Evolutionary conservation across 2,888 invertebrate species (phyloP), one percentile per base, ranked within the genome.

Genomic region (Chromoteleia sp.): DNA sequence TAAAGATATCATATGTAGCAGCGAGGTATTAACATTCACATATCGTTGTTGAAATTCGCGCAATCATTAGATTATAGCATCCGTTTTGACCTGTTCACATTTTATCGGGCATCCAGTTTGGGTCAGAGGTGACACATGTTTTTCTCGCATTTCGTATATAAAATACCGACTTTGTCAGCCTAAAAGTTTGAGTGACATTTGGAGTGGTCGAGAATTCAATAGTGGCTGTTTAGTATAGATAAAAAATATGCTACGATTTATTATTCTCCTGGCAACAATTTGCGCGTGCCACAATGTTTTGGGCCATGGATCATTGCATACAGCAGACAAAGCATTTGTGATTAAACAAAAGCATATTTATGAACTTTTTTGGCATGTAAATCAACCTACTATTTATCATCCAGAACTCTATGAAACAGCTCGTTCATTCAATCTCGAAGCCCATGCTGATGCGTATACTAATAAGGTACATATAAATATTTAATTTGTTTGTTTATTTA

Each of bases 301-400:
- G 50, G 78, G 83, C 0, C 84, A 86, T 52, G 39, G 48, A 7
- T 14, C 2, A 21, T 54, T 41, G 0, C 58, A 79, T 0, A 80
- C 76, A n/a, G 87, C 87, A 25, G 88, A 89, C 74, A 89, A 68
- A 17, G 19, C n/a, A 14, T 68, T 68, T 39, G 12, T 68, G n/a
- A 86, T 90, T 76, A 92, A 89, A 50, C 93, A 94, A 85, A 92
- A 92, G 85, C 91, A 90, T 80, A 87, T 94, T 56, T 89, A 93
- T 43, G 89, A 92, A 6, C 92, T 94, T 2, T 92, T 93, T 83
- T 91, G 92, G 85, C 91, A 92, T 77, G 89, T 92, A 7, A 89
- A 92, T 21, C 93, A 92, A 67, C 88, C 89, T 0, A 88, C 87
- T 12, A 76, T 86, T 10, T 87, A 85, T 7, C 77, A 86, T 12